These are phyloP conservation scores for Oncorhynchus clarkii DNA, from an alignment of 2,113 vertebrate genomes.

Conservation along the genomic window DNA sequence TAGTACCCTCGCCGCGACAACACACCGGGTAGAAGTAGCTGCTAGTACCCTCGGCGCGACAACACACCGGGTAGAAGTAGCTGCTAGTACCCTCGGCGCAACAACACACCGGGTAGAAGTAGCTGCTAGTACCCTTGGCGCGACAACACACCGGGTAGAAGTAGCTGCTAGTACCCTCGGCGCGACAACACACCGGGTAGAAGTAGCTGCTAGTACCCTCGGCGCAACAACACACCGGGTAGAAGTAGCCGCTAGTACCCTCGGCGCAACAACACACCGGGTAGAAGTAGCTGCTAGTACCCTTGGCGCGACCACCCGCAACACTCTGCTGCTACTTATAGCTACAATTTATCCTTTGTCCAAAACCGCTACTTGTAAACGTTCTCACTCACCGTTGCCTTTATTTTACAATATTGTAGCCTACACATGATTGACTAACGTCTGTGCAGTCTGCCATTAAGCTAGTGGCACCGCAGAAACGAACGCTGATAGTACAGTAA, in stretches of 20 bases:
- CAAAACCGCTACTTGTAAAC: slow-evolving; percentile 4
- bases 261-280: slow-evolving; percentile 15
- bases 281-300: neutral
- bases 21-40: no score
- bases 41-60: slow-evolving; percentile 33
- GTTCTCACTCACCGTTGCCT: rapidly evolving
- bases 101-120: no score
- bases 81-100: slow-evolving; percentile 25
- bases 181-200: slow-evolving; percentile 20
- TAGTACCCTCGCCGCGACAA: slow-evolving; percentile 33
- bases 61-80: no score
- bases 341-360: slow-evolving; percentile 21
- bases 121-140: slow-evolving; percentile 18
- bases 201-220: slow-evolving; percentile 3
- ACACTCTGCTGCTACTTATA: slow-evolving; percentile 21
- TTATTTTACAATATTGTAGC: neutral
- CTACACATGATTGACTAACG: neutral
- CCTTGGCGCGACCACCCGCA: slow-evolving; percentile 44
- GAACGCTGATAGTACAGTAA: no score
- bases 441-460: neutral
- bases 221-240: slow-evolving; percentile 9
- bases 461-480: no score
- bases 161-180: slow-evolving; percentile 7
- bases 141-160: slow-evolving; percentile 9
- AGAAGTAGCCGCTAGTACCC: neutral